phyloP scores from a whole-genome alignment of 2,113 vertebrate species.

The Eurystomus gularis region DNA sequence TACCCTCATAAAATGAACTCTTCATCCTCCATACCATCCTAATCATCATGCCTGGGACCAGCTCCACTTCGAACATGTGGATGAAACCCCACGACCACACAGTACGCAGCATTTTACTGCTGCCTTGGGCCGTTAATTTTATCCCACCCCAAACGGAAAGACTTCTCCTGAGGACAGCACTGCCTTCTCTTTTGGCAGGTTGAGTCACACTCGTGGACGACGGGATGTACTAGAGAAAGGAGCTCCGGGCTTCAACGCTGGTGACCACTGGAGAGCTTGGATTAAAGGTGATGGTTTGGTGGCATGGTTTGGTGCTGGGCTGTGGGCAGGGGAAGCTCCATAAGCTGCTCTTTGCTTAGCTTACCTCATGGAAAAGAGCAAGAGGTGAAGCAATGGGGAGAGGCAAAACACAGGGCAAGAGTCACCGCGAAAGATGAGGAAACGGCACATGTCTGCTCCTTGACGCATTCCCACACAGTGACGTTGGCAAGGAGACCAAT shows the following conservation, averaged over 20 bases:
- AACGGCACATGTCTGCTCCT: not conserved
- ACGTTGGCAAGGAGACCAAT: not conserved
- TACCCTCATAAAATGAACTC: not conserved
- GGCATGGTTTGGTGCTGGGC: not conserved
- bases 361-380: not conserved
- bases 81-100: not conserved
- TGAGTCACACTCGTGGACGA: not conserved
- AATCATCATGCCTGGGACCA: not conserved
- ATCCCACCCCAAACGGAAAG: not conserved
- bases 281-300: too few relatives aligned
- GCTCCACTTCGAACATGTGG: not conserved
- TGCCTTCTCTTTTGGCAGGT: not conserved
- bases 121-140: not conserved
- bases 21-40: not conserved
- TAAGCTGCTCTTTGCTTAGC: not conserved
- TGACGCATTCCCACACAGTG: rapidly evolving
- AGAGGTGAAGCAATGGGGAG: not conserved
- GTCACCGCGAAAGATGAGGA: rapidly evolving
- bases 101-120: too few relatives aligned
- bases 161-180: not conserved
- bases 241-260: rapidly evolving
- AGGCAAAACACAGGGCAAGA: not conserved
- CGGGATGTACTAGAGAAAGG: not conserved
- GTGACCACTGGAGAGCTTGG: not conserved
- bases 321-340: not conserved